Conservation (phyloP, 1,140 invertebrate species). For the Drosophila arizonae region DNA sequence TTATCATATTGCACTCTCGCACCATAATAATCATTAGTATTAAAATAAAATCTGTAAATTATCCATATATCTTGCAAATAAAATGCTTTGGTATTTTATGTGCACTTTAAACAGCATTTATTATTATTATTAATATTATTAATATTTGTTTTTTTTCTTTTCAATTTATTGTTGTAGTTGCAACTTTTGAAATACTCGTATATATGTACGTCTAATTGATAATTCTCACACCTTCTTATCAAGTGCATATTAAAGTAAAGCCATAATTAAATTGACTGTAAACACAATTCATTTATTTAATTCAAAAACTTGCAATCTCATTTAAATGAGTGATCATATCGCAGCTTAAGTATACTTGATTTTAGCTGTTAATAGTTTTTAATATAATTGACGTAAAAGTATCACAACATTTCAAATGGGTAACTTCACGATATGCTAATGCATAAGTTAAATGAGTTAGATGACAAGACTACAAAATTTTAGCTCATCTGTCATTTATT, state of each 20-base stretch:
- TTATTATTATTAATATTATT: not conserved
- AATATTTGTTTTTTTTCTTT: constrained; percentile 11
- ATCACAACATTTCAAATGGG: too few species aligned
- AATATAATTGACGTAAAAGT: not conserved
- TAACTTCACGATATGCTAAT: too few species aligned
- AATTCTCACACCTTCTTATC: constrained; percentile 25
- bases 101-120: constrained; percentile 61
- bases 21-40: constrained; percentile 36
- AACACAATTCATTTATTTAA: constrained; percentile 10
- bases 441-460: too few species aligned
- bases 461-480: too few species aligned
- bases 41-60: constrained; percentile 51
- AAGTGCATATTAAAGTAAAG: constrained; percentile 11
- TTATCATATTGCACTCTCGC: constrained; percentile 28
- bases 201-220: constrained; percentile 32
- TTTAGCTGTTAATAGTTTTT: not conserved
- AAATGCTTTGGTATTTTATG: constrained; percentile 45
- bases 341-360: not conserved
- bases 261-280: not conserved
- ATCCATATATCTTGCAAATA: constrained; percentile 28
- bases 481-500: too few species aligned
- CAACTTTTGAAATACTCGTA: constrained; percentile 19
- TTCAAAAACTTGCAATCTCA: not conserved
- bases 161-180: constrained; percentile 44
- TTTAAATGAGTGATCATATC: not conserved